A percentile compares a stretch with the other conserved stretches of the same genome.
phyloP scores from a whole-genome alignment of 2,888 invertebrate genomes.

The Salticus scenicus region DNA sequence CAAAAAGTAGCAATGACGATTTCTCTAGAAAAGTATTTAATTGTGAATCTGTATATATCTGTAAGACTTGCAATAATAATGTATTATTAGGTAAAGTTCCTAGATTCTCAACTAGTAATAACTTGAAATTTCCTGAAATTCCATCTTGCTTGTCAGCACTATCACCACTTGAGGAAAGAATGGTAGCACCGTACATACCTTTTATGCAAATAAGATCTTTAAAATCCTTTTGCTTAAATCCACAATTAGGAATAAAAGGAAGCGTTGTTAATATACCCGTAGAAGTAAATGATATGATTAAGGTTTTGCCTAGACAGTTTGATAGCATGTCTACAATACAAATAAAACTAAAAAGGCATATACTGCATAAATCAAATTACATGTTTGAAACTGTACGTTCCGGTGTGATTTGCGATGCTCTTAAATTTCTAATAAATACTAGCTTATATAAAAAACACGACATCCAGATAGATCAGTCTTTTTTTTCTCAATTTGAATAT shows the following conservation, averaged over 20 bases:
- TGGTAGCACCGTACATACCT: not conserved
- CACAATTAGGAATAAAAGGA: not conserved
- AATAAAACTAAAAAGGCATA: conserved; percentile 5
- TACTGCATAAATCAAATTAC: not conserved
- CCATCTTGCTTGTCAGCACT: not conserved
- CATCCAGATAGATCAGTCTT: not conserved
- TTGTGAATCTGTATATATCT: not conserved
- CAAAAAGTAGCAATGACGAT: not conserved
- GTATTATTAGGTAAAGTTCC: not conserved
- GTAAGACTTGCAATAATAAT: not conserved
- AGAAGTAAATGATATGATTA: not conserved
- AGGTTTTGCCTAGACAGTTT: conserved; percentile 5
- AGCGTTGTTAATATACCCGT: not conserved
- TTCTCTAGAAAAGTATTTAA: not conserved
- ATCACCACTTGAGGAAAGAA: not conserved
- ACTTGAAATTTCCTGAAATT: conserved; percentile 2
- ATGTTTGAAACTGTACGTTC: not conserved
- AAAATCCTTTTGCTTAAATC: not conserved
- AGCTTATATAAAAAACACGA: not conserved
- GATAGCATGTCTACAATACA: conserved; percentile 8
- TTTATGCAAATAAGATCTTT: not conserved
- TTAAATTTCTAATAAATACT: not conserved
- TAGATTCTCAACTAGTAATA: not conserved
- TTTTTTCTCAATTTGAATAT: not conserved
- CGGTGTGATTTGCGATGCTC: not conserved